Evolutionary conservation across 2,113 vertebrate species (phyloP), one percentile per base, ranked within the genome.

Genomic region (Carettochelys insculpta): DNA sequence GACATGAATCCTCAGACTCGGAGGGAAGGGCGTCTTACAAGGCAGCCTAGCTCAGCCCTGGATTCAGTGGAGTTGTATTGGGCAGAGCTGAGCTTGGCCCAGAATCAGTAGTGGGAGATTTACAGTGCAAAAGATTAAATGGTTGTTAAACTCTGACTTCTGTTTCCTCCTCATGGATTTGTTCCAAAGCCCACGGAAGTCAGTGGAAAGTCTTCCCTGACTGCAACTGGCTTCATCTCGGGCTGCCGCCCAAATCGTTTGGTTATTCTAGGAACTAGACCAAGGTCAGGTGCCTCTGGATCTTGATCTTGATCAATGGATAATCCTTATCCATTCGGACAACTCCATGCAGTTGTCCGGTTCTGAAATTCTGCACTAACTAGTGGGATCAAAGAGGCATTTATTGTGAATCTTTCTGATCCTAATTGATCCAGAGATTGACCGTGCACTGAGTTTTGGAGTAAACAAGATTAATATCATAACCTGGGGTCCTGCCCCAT

Each of bases 111-210:
- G 96, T 45, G 41, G 71, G 71, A 25, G 24, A 14, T 75, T 45
- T 75, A 27, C 3, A 8, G 43, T 45, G 24, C 71, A 43, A 45
- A 38, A 27, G 25, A 22, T 45, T 27, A 25, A 73, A 43, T 43
- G 11, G 45, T 71, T 71, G 65, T 41, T 71, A 73, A 25, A 6
- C n/a, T 43, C 38, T 43, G 20, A 24, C 41, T 73, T 73, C 12
- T 10, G 3, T 94, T 95, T 97, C 58, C 10, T 90, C 76, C 20
- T 68, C 38, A 80, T 85, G 85, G 82, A 53, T 83, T 83, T 82
- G 76, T 31, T 94, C 93, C 94, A 97, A 52, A 89, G 78, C 22
- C 24, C 92, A 68, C 17, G 19, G n/a, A 68, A 38, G 9, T 94
- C 92, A 88, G 78, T 90, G 85, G 92, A 90, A 88, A 90, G 43